Conservation (phyloP, 2,113 vertebrate species). For the Toxostoma redivivum region DNA sequence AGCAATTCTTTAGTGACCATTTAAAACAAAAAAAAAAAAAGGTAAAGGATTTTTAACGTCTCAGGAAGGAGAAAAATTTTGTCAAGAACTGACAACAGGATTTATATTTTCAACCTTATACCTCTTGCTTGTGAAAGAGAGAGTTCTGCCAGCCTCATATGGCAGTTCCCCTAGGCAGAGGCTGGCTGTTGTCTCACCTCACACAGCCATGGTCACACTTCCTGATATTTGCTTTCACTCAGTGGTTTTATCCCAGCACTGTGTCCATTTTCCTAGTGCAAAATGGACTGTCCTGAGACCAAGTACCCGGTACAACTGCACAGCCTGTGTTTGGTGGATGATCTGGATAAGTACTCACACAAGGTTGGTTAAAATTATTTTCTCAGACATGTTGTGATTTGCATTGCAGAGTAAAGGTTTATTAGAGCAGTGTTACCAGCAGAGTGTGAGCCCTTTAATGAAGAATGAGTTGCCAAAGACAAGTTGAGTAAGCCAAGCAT, state of each 20-base stretch:
- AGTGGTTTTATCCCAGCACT: not conserved
- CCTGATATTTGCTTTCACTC: not conserved
- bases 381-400: not conserved
- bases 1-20: not conserved
- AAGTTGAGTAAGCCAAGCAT: not conserved
- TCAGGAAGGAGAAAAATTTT: not conserved
- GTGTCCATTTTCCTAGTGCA: not conserved
- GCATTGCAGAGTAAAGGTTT: constrained; percentile 25
- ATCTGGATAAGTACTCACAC: fast-evolving
- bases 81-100: not conserved
- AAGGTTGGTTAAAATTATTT: not conserved
- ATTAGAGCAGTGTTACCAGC: not conserved
- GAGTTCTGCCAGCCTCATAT: not conserved
- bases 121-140: not conserved
- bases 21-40: not conserved
- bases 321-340: not conserved
- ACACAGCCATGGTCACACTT: not conserved
- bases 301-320: fast-evolving
- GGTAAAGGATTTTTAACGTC: not conserved
- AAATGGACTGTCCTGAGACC: not conserved
- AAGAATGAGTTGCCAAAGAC: not conserved
- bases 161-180: not conserved
- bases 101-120: not conserved
- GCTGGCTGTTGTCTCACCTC: not conserved
- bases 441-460: not conserved